phyloP scores from a whole-genome alignment of 2,888 invertebrate genomes.

The Geotrupes spiniger region DNA sequence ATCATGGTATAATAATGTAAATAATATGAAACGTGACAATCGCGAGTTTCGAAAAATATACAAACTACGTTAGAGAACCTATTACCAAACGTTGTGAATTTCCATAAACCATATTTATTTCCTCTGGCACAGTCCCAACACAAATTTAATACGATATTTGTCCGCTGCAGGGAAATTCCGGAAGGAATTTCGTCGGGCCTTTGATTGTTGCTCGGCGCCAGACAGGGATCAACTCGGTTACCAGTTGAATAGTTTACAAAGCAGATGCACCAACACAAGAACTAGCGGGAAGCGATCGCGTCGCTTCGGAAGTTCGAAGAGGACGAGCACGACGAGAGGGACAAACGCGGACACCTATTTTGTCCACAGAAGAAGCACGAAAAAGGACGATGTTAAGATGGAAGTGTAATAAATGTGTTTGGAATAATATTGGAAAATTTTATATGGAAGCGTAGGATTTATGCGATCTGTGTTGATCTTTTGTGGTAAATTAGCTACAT shows the following conservation, averaged over 20 bases:
- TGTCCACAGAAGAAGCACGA: conserved; percentile 33
- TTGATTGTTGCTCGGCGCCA: conserved; percentile 54
- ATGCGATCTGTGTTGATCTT: too few relatives aligned
- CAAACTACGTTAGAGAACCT: too few relatives aligned
- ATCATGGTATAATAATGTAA: too few relatives aligned
- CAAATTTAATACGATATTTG: not conserved
- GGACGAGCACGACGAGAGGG: conserved; percentile 11
- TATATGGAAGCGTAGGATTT: too few relatives aligned
- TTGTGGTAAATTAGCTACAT: too few relatives aligned
- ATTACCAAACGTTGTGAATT: too few relatives aligned
- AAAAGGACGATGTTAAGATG: conserved; percentile 36
- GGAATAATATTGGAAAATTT: too few relatives aligned
- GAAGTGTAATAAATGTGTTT: conserved; percentile 25
- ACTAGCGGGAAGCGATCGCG: too few relatives aligned
- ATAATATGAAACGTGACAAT: too few relatives aligned
- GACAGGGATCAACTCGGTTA: conserved; percentile 43
- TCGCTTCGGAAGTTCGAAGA: conserved; percentile 3
- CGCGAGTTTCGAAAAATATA: too few relatives aligned
- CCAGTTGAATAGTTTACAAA: conserved; percentile 32
- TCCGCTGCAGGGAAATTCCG: conserved; percentile 65
- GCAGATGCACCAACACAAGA: conserved; percentile 26
- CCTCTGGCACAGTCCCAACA: too few relatives aligned
- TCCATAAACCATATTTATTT: too few relatives aligned
- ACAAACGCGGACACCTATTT: conserved; percentile 22
- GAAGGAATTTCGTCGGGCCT: conserved; percentile 67